Evolutionary conservation across 2,888 invertebrate species (phyloP), one percentile per base, ranked within the genome.

Genomic region (Onchidella celtica): DNA sequence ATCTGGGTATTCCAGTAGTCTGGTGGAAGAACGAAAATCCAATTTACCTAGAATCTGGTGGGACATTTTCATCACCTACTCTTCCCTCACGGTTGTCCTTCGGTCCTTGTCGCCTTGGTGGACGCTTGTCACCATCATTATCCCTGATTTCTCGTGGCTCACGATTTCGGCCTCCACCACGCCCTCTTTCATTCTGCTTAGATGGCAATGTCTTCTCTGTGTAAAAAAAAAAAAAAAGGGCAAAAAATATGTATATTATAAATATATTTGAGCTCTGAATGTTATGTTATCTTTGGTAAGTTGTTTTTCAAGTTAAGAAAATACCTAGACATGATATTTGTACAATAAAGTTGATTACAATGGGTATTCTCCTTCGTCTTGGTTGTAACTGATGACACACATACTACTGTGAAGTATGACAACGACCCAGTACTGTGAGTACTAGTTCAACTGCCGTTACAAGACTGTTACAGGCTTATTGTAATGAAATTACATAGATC

Each of bases 11-110:
- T n/a, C n/a, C n/a, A n/a, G n/a, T n/a, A n/a, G n/a, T n/a, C n/a
- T n/a, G n/a, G n/a, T n/a, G n/a, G n/a, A n/a, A n/a, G n/a, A n/a
- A n/a, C n/a, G n/a, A n/a, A n/a, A n/a, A n/a, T n/a, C n/a, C n/a
- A n/a, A n/a, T n/a, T n/a, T 73, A 73, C 85, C 85, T 85, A 59
- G 83, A 84, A 70, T 86, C 86, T 27, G 81, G 82, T 14, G 83
- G 83, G 38, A 84, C 82, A 83, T 88, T 89, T 74, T 88, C 89
- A 66, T 89, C 89, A 29, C 89, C 83, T 70, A 70, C 83, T 63
- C 74, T 24, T 9, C 24, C 79, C 24, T 83, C 83, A 40, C 70
- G 55, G n/a, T 83, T 74, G 4, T 83, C 83, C 59, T 74, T 79
- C 21, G 69, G 83, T n/a, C 61, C 81, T 61, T 74, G 79, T 72